Evolutionary conservation across 2,113 vertebrate species (phyloP).

Genomic region (Sturnira hondurensis): DNA sequence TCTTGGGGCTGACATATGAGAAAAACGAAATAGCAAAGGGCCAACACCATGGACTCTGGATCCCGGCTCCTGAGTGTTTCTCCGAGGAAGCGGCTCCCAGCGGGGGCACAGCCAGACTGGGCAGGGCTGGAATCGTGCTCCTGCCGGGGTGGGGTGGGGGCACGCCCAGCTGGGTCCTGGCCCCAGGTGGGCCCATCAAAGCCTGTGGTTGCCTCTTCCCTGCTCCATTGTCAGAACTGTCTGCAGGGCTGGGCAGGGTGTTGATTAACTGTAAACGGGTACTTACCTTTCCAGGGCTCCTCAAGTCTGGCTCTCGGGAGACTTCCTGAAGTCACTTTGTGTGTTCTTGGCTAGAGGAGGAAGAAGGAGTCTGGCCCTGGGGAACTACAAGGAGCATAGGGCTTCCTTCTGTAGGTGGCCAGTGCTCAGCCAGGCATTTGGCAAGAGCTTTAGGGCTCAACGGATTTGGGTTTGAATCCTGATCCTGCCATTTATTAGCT

Average conservation of each 20-base stretch:
- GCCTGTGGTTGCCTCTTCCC: constrained; percentile 10
- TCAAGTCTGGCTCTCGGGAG: neutral
- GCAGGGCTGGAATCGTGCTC: neutral
- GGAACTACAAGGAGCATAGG: neutral
- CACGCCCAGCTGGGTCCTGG: neutral
- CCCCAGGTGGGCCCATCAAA: neutral
- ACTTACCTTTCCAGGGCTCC: constrained; percentile 19
- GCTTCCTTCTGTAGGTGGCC: neutral
- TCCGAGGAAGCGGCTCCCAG: neutral
- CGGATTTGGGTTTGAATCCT: constrained; percentile 26
- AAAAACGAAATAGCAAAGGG: neutral
- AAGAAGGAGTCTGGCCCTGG: neutral
- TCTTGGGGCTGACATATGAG: neutral
- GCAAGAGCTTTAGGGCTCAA: neutral
- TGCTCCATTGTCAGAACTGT: constrained; percentile 33
- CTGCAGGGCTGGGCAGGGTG: constrained; percentile 25
- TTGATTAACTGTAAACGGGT: constrained; percentile 57
- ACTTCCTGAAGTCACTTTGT: neutral
- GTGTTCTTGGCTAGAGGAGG: neutral
- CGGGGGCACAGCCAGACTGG: neutral
- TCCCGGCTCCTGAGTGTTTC: neutral
- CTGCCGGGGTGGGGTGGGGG: neutral
- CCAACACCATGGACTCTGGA: neutral
- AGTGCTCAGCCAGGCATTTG: neutral
- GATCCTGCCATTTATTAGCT: neutral